Percentiles rank a stretch among this genome's conserved stretches.
phyloP scores from a whole-genome alignment of 2,888 invertebrate species.

The Muschampia plurimacula region DNA sequence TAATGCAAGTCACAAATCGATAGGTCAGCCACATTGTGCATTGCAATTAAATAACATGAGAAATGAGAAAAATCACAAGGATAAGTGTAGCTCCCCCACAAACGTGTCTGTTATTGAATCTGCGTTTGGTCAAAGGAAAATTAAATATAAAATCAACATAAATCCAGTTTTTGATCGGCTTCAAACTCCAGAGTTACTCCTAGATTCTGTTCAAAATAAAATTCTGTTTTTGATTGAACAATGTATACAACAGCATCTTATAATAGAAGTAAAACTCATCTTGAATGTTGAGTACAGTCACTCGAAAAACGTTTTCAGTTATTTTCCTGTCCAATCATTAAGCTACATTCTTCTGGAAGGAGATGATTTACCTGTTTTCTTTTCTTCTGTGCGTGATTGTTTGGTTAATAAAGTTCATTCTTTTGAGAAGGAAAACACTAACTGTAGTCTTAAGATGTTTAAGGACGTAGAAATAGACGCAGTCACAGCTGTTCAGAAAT shows the following conservation, averaged over 20 bases:
- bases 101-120: neutral
- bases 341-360: neutral
- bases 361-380: conserved; percentile 4
- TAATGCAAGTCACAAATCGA: neutral
- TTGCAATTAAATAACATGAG: neutral
- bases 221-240: neutral
- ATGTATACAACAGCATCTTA: neutral
- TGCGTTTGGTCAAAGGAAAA: conserved; percentile 1
- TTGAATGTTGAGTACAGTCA: neutral
- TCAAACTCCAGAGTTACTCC: neutral
- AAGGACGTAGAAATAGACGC: neutral
- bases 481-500: neutral
- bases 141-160: conserved; percentile 3
- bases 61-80: neutral
- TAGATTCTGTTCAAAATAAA: neutral
- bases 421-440: neutral
- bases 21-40: neutral
- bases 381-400: neutral
- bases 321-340: neutral
- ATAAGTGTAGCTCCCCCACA: neutral
- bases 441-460: neutral
- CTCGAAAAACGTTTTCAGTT: neutral
- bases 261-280: conserved; percentile 1
- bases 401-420: neutral
- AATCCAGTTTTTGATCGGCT: neutral